phyloP scores from a whole-genome alignment of 92 coral and sea anemone genomes.

The Paramuricea clavata region DNA sequence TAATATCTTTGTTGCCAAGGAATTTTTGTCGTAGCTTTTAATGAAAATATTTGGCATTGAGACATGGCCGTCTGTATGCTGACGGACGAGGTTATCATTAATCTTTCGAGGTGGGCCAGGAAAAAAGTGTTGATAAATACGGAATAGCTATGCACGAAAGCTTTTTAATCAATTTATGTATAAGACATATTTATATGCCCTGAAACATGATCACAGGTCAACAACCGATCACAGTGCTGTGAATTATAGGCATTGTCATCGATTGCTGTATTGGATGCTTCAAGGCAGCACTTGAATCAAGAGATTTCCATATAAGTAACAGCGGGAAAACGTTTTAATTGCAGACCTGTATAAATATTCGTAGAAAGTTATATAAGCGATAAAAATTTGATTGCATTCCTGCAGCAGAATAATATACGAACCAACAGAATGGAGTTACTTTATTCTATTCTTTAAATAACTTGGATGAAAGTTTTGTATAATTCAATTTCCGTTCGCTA shows the following conservation, averaged over 20 bases:
- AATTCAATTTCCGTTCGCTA: slow-evolving; percentile 48
- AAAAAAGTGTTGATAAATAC: slow-evolving; percentile 42
- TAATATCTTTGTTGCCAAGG: not conserved
- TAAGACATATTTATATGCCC: slow-evolving; percentile 11
- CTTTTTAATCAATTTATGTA: slow-evolving; percentile 18
- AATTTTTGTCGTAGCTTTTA: not conserved
- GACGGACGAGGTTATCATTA: slow-evolving; percentile 44
- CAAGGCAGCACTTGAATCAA: slow-evolving; percentile 26
- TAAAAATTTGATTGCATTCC: not conserved
- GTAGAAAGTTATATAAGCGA: not conserved
- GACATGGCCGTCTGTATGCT: slow-evolving; percentile 38
- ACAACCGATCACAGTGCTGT: not conserved
- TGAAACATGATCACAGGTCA: slow-evolving; percentile 17
- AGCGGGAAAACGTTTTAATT: not conserved
- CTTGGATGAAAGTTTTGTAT: slow-evolving; percentile 9
- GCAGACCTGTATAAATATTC: slow-evolving; percentile 1
- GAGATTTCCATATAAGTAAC: not conserved
- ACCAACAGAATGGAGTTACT: slow-evolving; percentile 14
- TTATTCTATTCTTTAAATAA: slow-evolving; percentile 21
- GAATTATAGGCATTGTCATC: slow-evolving; percentile 18
- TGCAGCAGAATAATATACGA: not conserved
- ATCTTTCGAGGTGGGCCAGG: slow-evolving; percentile 45
- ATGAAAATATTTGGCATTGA: slow-evolving; percentile 40
- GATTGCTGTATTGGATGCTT: not conserved
- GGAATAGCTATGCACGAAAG: slow-evolving; percentile 34